phyloP scores from a whole-genome alignment of 2,888 invertebrate species.

The Agrotis ipsilon region DNA sequence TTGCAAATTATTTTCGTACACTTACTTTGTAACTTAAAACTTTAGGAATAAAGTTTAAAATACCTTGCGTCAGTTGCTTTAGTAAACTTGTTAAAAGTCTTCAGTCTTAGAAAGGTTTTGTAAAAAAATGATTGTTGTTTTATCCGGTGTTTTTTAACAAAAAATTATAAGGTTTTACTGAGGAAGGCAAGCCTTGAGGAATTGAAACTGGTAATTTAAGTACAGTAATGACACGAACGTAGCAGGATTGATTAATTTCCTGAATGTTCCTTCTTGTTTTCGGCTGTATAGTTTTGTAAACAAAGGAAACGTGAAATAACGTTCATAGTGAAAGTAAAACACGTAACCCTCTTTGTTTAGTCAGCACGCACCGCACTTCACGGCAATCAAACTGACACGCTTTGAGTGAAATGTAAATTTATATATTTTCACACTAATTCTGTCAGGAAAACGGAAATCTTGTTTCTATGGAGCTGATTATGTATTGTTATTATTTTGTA shows the following conservation, averaged over 20 bases:
- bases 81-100: conserved; percentile 29
- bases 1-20: conserved; percentile 68
- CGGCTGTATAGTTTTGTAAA: conserved; percentile 71
- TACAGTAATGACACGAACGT: neutral
- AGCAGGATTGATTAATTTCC: conserved; percentile 73
- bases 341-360: conserved; percentile 73
- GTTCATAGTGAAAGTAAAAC: conserved; percentile 67
- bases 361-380: conserved; percentile 73
- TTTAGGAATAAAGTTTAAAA: conserved; percentile 52
- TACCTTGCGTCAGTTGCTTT: neutral
- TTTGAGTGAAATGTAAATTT: conserved; percentile 58
- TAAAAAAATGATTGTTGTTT: conserved; percentile 31
- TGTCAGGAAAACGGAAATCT: conserved; percentile 18
- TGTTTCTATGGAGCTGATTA: neutral
- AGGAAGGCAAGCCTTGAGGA: conserved; percentile 16
- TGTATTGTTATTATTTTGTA: neutral
- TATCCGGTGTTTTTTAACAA: conserved; percentile 4
- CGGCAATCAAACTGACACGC: conserved; percentile 68
- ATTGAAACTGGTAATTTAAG: conserved; percentile 14
- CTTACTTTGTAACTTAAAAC: conserved; percentile 41
- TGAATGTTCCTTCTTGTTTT: conserved; percentile 63
- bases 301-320: conserved; percentile 73
- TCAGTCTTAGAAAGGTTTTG: conserved; percentile 35
- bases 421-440: conserved; percentile 54
- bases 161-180: conserved; percentile 7